phyloP scores from a whole-genome alignment of 2,113 vertebrate genomes.

The Poeciliopsis occidentalis region DNA sequence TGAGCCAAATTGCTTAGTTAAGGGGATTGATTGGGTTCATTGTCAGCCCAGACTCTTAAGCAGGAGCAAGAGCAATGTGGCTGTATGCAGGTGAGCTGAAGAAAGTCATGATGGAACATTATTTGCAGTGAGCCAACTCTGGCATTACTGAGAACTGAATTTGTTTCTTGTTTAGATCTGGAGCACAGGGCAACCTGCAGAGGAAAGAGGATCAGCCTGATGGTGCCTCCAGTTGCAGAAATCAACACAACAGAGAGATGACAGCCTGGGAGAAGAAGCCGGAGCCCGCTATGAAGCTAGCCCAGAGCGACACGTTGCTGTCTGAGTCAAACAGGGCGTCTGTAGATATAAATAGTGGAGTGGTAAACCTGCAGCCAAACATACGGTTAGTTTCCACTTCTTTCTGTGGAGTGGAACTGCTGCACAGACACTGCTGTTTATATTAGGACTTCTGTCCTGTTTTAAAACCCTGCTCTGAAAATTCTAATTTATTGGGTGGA shows the following conservation, averaged over 20 bases:
- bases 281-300: slow-evolving; percentile 46
- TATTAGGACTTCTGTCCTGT: not conserved
- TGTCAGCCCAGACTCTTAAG: not conserved
- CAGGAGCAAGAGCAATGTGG: not conserved
- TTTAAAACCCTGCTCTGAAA: too few relatives aligned
- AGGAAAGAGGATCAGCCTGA: slow-evolving; percentile 15
- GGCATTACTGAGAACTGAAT: slow-evolving; percentile 1
- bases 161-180: not conserved
- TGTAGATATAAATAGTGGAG: slow-evolving; percentile 65
- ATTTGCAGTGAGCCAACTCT: not conserved
- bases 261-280: slow-evolving; percentile 36
- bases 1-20: slow-evolving; percentile 22
- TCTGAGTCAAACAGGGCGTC: slow-evolving; percentile 37
- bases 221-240: slow-evolving; percentile 36
- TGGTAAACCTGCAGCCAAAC: slow-evolving; percentile 39
- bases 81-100: not conserved
- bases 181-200: slow-evolving; percentile 7
- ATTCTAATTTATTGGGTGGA: too few relatives aligned
- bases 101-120: not conserved
- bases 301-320: slow-evolving; percentile 54
- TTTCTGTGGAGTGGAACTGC: slow-evolving; percentile 36
- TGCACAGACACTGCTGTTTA: slow-evolving; percentile 5
- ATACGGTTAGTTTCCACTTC: slow-evolving; percentile 20
- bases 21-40: slow-evolving; percentile 7
- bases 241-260: slow-evolving; percentile 38